These are phyloP conservation scores for Neosilurus hyrtlii DNA, from an alignment of 2,797 vertebrate species.

Conservation along the genomic window DNA sequence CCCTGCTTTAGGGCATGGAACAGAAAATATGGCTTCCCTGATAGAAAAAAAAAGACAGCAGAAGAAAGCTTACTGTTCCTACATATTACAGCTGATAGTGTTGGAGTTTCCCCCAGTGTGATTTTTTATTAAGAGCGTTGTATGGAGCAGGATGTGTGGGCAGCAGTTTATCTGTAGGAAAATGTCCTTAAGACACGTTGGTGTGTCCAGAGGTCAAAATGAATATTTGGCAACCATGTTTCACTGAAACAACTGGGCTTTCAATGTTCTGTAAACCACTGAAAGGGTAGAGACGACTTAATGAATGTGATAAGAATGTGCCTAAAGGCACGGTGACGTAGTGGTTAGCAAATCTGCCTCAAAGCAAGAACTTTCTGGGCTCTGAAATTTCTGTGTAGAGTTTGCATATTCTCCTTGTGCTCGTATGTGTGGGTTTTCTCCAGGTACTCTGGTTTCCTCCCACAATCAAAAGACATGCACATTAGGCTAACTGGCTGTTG, in stretches of 20 bases:
- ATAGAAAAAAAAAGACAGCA: background rate
- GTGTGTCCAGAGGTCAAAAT: background rate
- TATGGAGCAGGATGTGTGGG: background rate
- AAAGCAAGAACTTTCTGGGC: too few species aligned
- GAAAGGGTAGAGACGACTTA: background rate
- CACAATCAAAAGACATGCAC: too few species aligned
- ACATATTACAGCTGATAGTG: background rate
- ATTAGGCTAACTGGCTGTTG: too few species aligned
- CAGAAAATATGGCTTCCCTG: background rate
- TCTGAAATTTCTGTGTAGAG: too few species aligned
- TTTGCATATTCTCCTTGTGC: too few species aligned
- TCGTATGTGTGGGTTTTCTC: too few species aligned
- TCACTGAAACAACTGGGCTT: background rate
- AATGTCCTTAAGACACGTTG: background rate
- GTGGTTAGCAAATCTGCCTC: too few species aligned
- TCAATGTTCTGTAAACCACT: too few species aligned
- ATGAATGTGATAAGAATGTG: background rate
- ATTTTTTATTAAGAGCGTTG: background rate
- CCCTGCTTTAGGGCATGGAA: background rate
- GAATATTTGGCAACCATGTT: background rate
- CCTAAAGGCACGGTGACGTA: background rate
- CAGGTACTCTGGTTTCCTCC: too few species aligned
- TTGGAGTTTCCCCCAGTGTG: slow-evolving; percentile 1
- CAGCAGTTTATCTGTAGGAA: background rate
- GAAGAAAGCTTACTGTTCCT: background rate